A percentile compares a stretch with the other conserved stretches of the same genome.
Evolutionary conservation across 2,888 invertebrate genomes (phyloP).

Genomic region (Dolichopus griseipennis): DNA sequence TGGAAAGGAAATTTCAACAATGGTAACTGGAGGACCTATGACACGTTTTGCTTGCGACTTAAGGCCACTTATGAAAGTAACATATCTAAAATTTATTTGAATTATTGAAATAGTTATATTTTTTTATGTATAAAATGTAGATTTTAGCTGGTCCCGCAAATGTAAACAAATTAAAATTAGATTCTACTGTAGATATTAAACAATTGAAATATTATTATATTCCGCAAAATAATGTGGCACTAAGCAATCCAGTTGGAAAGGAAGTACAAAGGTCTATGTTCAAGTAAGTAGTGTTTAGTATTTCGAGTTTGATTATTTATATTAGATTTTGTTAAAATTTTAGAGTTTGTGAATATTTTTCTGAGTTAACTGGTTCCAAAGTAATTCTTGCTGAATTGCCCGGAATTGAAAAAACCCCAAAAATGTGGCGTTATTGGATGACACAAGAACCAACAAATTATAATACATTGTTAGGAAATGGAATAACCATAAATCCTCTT

Average conservation of each 20-base stretch:
- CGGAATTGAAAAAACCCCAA: slow-evolving; percentile 45
- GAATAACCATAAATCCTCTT: slow-evolving; percentile 47
- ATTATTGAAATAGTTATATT: too few relatives aligned
- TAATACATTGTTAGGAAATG: slow-evolving; percentile 54
- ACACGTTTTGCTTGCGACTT: slow-evolving; percentile 71
- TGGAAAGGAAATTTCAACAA: slow-evolving; percentile 59
- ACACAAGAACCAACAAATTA: slow-evolving; percentile 58
- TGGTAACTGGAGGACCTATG: slow-evolving; percentile 79
- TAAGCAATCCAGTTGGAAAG: slow-evolving; percentile 59
- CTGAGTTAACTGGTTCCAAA: slow-evolving; percentile 33
- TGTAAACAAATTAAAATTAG: slow-evolving; percentile 49
- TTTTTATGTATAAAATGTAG: too few relatives aligned
- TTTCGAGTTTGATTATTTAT: slow-evolving; percentile 7
- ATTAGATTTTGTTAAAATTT: slow-evolving; percentile 7
- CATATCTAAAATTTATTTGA: too few relatives aligned
- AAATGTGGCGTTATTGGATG: slow-evolving; percentile 71
- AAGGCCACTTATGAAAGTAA: slow-evolving; percentile 60
- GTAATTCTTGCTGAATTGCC: slow-evolving; percentile 34
- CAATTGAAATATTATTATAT: slow-evolving; percentile 68
- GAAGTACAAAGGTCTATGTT: slow-evolving; percentile 58
- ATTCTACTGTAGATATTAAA: slow-evolving; percentile 54
- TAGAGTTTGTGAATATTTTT: slow-evolving; percentile 44
- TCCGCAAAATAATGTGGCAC: slow-evolving; percentile 61
- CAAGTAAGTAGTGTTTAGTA: slow-evolving; percentile 37
- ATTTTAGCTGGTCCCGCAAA: slow-evolving; percentile 45